Conservation (phyloP, 2,888 invertebrate species). For the Lepidocyrtoides sp. region DNA sequence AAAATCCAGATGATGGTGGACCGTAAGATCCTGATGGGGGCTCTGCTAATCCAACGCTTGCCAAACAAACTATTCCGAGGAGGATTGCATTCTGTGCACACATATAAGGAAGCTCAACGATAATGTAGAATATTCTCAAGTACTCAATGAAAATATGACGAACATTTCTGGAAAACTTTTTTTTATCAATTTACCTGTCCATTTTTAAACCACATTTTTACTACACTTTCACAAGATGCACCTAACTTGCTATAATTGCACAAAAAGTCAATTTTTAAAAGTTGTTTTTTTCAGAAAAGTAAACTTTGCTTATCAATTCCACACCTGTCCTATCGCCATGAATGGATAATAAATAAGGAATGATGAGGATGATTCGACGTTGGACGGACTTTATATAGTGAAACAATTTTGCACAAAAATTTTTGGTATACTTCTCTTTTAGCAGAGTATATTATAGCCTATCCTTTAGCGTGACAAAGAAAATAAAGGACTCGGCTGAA, state of each 20-base stretch:
- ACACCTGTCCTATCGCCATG: conserved; percentile 21
- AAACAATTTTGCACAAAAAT: conserved; percentile 56
- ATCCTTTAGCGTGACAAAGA: conserved; percentile 51
- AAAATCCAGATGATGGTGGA: conserved; percentile 27
- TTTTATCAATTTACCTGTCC: conserved; percentile 34
- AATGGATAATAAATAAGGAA: conserved; percentile 52
- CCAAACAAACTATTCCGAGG: conserved; percentile 51
- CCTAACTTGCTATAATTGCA: conserved; percentile 33
- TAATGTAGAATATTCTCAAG: too few relatives aligned
- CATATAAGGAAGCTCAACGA: too few relatives aligned
- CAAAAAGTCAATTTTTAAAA: conserved; percentile 29
- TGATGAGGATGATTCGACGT: conserved; percentile 57
- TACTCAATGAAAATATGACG: too few relatives aligned
- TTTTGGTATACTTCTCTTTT: conserved; percentile 31
- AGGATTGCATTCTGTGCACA: conserved; percentile 50
- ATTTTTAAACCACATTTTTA: conserved; percentile 13
- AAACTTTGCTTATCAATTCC: not conserved
- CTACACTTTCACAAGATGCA: not conserved
- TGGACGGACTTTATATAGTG: conserved; percentile 66
- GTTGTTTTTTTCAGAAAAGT: not conserved
- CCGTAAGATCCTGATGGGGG: conserved; percentile 62
- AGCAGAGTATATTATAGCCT: not conserved
- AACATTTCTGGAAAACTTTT: conserved; percentile 16
- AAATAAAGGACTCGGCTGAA: conserved; percentile 5
- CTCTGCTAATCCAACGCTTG: conserved; percentile 51